A percentile compares a stretch with the other conserved stretches of the same genome.
Evolutionary conservation across 2,888 invertebrate genomes (phyloP).

Genomic region (Balanococcus diminutus): DNA sequence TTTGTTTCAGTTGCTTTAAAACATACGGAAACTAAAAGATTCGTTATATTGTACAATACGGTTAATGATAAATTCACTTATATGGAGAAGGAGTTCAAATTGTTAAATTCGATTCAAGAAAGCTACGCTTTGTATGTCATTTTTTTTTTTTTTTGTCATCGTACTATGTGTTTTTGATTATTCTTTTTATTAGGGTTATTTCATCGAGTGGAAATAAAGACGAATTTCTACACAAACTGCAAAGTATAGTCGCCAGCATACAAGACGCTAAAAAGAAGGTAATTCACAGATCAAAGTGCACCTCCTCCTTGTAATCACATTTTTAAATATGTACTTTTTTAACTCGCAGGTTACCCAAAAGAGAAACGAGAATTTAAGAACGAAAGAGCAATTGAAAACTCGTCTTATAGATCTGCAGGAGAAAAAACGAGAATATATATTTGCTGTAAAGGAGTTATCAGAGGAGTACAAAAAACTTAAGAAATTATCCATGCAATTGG

Average conservation of each 20-base stretch:
- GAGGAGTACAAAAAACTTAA: conserved; percentile 72
- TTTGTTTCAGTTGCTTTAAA: conserved; percentile 81
- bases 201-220: background rate
- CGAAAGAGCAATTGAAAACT: conserved; percentile 71
- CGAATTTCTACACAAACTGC: conserved; percentile 89
- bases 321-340: background rate
- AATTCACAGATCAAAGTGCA: too few relatives aligned
- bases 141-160: background rate
- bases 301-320: background rate
- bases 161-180: background rate
- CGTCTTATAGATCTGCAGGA: conserved; percentile 70
- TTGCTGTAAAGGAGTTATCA: conserved; percentile 76
- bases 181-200: background rate
- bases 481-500: background rate
- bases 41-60: conserved; percentile 94
- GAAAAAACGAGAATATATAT: conserved; percentile 76
- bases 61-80: conserved; percentile 92
- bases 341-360: conserved; percentile 53
- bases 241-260: conserved; percentile 87
- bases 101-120: conserved; percentile 87
- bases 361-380: conserved; percentile 65
- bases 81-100: conserved; percentile 85
- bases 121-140: conserved; percentile 80
- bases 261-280: conserved; percentile 83
- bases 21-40: conserved; percentile 96